Evolutionary conservation across 2,797 vertebrate species (phyloP), one percentile per base, ranked within the genome.

Genomic region (Euphonia xanthogaster): DNA sequence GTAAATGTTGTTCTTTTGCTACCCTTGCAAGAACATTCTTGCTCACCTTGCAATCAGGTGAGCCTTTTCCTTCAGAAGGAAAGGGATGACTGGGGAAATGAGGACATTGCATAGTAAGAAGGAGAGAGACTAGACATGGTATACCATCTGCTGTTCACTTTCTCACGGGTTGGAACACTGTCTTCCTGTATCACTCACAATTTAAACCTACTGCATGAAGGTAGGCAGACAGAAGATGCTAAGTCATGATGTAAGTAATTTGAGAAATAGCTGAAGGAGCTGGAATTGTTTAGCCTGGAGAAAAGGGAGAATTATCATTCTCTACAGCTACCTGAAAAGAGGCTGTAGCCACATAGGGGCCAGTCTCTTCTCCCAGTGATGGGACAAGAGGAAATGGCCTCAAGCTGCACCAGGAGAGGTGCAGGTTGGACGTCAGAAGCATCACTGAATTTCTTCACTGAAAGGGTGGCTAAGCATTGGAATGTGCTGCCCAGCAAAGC

Each of bases 21-120:
- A 31, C 14, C 10, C 20, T 47, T 40, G 20, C 24, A 63, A 40
- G 40, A 47, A 33, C 0, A 0, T 40, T 55, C 33, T 33, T 72
- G 16, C 40, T 55, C 5, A 50, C 5, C 6, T 19, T 61, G 39
- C 21, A 62, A 58, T 9, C 2, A 35, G 20, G 4, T n/a, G 13
- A 77, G 13, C 6, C 4, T 14, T 68, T 70, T 66, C 22, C 27
- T 61, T 68, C n/a, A 24, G 44, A 83, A 45, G 14, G 8, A 37
- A 79, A 40, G 11, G 23, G 18, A 21, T 40, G 4, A 7, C 0
- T 61, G 28, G 25, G 42, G 23, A 58, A 79, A 71, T 20, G 4
- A 80, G 28, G 27, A 50, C 9, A 35, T 10, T 44, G 10, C 19
- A 54, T 10, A 31, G 24, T 27, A 76, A 68, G 28, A 53, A 86